These are phyloP conservation scores for Brenthis hecate DNA, from an alignment of 2,888 invertebrate species.

Conservation along the genomic window DNA sequence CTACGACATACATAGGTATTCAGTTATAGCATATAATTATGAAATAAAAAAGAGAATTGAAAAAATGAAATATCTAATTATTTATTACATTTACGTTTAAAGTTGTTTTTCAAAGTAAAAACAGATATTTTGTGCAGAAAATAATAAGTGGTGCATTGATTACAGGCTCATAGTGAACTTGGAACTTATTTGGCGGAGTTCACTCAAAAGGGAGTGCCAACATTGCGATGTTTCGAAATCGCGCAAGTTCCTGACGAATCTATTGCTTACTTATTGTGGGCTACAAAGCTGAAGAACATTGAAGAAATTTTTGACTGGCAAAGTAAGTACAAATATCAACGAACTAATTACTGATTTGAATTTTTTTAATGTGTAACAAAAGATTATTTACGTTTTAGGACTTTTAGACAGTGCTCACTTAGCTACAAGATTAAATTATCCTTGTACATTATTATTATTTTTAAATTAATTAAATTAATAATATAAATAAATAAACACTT, in stretches of 20 bases:
- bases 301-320: constrained; percentile 50
- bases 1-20: too few species aligned
- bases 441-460: too few species aligned
- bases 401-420: too few species aligned
- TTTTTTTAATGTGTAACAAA: too few species aligned
- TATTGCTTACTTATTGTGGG: constrained; percentile 54
- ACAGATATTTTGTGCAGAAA: neutral
- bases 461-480: too few species aligned
- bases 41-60: too few species aligned
- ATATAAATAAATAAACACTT: too few species aligned
- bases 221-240: constrained; percentile 51
- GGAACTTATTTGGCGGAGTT: constrained; percentile 53
- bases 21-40: too few species aligned
- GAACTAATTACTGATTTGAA: neutral
- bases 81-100: neutral
- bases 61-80: too few species aligned
- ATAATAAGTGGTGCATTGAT: neutral
- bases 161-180: constrained; percentile 57
- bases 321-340: constrained; percentile 51
- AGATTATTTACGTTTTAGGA: too few species aligned
- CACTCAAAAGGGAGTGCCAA: constrained; percentile 53
- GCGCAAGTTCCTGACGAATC: constrained; percentile 49
- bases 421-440: too few species aligned
- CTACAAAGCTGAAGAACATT: constrained; percentile 49
- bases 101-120: neutral